Evolutionary conservation across 2,888 invertebrate species (phyloP).

Genomic region (Aromia moschata): DNA sequence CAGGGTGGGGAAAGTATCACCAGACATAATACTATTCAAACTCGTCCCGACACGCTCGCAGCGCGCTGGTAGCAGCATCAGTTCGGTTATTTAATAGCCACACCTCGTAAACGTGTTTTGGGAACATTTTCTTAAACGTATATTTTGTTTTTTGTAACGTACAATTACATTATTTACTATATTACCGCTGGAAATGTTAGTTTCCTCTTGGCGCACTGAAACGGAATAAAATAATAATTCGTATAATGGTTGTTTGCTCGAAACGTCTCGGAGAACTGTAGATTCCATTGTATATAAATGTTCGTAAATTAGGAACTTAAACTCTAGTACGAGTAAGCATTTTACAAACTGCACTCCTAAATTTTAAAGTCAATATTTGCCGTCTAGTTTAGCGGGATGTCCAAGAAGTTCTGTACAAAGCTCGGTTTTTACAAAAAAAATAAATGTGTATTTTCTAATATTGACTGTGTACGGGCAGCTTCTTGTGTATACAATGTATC

Average conservation of each 20-base stretch:
- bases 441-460: too few species aligned
- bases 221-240: conserved; percentile 6
- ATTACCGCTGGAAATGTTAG: neutral
- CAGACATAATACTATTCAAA: too few species aligned
- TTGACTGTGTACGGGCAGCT: too few species aligned
- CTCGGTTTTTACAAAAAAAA: neutral
- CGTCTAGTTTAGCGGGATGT: conserved; percentile 5
- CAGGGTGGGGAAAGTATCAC: too few species aligned
- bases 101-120: too few species aligned
- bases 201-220: neutral
- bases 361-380: conserved; percentile 22
- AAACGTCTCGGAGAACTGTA: conserved; percentile 10
- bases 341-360: conserved; percentile 16
- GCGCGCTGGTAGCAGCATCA: too few species aligned
- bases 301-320: conserved; percentile 29
- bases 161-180: neutral
- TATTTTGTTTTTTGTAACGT: too few species aligned
- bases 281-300: conserved; percentile 26
- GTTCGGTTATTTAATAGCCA: too few species aligned
- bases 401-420: neutral
- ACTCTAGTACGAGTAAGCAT: conserved; percentile 13
- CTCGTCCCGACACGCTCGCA: too few species aligned
- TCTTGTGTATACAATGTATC: too few species aligned
- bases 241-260: conserved; percentile 8
- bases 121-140: too few species aligned